A percentile compares a stretch with the other conserved stretches of the same genome.
Conservation (phyloP, 30 jellyfish, hydroid and myxozoan genomes). For the Chrysaora quinquecirrha region DNA sequence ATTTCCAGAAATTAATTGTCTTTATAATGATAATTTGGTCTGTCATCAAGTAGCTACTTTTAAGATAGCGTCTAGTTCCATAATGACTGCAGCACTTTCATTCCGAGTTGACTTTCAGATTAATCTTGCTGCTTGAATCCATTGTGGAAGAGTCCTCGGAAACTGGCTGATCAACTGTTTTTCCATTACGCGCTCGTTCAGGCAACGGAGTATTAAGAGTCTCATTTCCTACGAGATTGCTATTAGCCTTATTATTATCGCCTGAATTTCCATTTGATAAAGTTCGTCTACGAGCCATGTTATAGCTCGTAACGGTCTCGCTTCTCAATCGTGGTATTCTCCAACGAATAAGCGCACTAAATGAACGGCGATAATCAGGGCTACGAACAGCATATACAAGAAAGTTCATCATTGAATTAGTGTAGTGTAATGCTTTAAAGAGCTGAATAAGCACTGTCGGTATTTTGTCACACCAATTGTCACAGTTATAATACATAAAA, state of each 20-base stretch:
- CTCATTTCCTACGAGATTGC: constrained; percentile 43
- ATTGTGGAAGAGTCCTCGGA: neutral
- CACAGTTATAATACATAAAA: constrained; percentile 57
- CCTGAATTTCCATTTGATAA: constrained; percentile 50
- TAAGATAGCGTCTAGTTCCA: too few species aligned
- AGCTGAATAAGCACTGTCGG: constrained; percentile 22
- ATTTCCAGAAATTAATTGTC: too few species aligned
- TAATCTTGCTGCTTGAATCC: neutral
- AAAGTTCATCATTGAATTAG: constrained; percentile 92
- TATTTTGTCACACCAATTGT: constrained; percentile 37
- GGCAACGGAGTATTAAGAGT: constrained; percentile 39
- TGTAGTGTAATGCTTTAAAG: constrained; percentile 62
- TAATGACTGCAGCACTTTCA: too few species aligned
- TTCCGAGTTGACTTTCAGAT: too few species aligned
- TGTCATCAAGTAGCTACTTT: too few species aligned
- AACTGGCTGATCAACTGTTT: neutral
- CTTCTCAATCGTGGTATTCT: constrained; percentile 55
- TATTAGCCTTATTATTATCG: constrained; percentile 14
- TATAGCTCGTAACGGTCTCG: constrained; percentile 50
- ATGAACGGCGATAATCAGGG: constrained; percentile 80
- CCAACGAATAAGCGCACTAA: constrained; percentile 76
- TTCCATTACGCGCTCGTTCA: constrained; percentile 14
- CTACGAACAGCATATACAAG: constrained; percentile 94
- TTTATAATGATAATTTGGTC: too few species aligned
- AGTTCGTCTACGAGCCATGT: constrained; percentile 40